Evolutionary conservation across 2,797 vertebrate genomes (phyloP), one percentile per base, ranked within the genome.

Genomic region (Salmo trutta): DNA sequence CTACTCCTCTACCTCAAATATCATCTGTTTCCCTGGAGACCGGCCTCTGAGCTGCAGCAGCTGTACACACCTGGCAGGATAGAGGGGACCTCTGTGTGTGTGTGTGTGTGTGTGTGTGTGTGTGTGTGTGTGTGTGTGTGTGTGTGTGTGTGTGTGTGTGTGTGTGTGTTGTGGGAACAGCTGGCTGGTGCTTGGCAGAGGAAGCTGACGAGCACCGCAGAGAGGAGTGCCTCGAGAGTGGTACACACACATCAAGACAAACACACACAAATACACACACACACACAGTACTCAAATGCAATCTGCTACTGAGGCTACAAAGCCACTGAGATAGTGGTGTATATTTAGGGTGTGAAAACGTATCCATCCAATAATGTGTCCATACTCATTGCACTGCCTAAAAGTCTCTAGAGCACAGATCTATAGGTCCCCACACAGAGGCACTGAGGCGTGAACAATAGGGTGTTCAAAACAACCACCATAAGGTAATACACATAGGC

Each of bases 11-110:
- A 68, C 65, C 72, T 62, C 53, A 41, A 52, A 56, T 82, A 86
- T 85, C 85, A 87, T 80, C 76, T 79, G 69, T 59, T 71, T 84
- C 86, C 78, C 88, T 74, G 80, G 82, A 73, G 84, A 83, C 71
- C 62, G 8, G 70, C 62, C 74, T 73, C 70, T 82, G 74, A 77
- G 62, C 24, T 59, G 66, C 51, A 65, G 76, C 73, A 74, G 52
- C 72, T 56, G 72, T 62, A 62, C 54, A 73, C 83, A 85, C 78
- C 84, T 80, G 82, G 82, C 15, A 74, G 77, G 80, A 75, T 78
- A 21, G 77, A 47, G 51, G 21, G 15, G 53, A 10, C 29, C 17
- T 31, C 2, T 2, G 3, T 33, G 17, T 56, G 52, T 56, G 27
- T 36, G 71, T 59, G 71, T 73, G 51, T 54, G 14, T 56, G 52